Base-by-base conservation (phyloP, 2,113 vertebrate species). In the Willisornis vidua region DNA sequence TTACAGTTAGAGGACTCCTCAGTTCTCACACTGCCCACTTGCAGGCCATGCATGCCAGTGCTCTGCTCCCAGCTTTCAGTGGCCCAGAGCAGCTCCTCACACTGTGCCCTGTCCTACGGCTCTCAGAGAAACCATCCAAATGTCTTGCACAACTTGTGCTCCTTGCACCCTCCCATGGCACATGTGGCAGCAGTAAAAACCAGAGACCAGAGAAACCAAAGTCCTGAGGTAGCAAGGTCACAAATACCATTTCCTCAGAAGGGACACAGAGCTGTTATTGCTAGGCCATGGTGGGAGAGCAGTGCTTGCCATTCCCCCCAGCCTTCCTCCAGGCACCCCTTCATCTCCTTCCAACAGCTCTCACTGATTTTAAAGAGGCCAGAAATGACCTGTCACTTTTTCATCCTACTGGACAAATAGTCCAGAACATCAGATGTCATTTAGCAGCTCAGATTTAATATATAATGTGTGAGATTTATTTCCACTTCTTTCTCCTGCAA, bases 261-360 rank as follows among this genome's bases (percentile, higher is more conserved):
- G 49, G 14, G 46, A 93, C 39, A 16, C 39, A 78, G 43, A 85
- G 28, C 10, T 48, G 16, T 35, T 84, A 10, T 8, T 48, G 29
- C 31, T 29, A 31, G 0, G 0, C 28, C 10, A 1, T 22, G 31
- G 15, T 35, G 24, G 24, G 46, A 61, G 37, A 9, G 18, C 13
- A 70, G 33, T 23, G 22, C 24, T 80, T 48, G 57, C 16, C 18
- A 31, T 3, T 1, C 12, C 35, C 14, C 13, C 17, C 35, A 83
- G 7, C 16, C 33, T 76, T 80, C 45, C 35, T 73, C 39, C 61
- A 90, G 25, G 45, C 26, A 63, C 13, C 6, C 10, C 4, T 12
- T 31, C 17, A 2, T 7, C 62, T 65, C 19, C 28, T 37, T 57
- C 10, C 46, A 31, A 61, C 75, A 65, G 14, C 6, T 10, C 19